phyloP scores from a whole-genome alignment of 2,888 invertebrate genomes.

The Perdita meconis region DNA sequence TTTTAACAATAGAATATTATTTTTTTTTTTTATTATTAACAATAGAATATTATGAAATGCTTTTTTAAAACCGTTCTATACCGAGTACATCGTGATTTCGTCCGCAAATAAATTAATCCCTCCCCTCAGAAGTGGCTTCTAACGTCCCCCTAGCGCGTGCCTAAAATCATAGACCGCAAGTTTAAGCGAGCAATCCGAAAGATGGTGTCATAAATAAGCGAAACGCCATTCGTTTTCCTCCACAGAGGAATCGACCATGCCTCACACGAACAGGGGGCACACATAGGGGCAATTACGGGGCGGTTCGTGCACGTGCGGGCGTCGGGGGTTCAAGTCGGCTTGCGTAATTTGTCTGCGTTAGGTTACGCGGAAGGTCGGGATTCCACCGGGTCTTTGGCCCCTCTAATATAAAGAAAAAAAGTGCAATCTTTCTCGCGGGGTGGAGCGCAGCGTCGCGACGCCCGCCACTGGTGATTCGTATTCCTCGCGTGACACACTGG shows the following conservation, averaged over 20 bases:
- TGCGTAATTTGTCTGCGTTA: slow-evolving; percentile 78
- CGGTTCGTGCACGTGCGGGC: slow-evolving; percentile 31
- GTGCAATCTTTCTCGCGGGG: slow-evolving; percentile 68
- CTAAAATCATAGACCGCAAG: slow-evolving; percentile 41
- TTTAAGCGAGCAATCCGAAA: slow-evolving; percentile 52
- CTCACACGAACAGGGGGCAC: slow-evolving; percentile 7
- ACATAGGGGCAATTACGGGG: slow-evolving; percentile 50
- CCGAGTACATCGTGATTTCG: not conserved
- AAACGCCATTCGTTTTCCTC: slow-evolving; percentile 40
- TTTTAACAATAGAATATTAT: too few species aligned
- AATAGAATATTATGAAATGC: too few species aligned
- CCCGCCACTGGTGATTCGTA: slow-evolving; percentile 70
- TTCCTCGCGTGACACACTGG: slow-evolving; percentile 71
- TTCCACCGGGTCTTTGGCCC: slow-evolving; percentile 47
- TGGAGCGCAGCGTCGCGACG: slow-evolving; percentile 31
- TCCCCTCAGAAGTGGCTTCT: not conserved
- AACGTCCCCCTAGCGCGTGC: slow-evolving; percentile 30
- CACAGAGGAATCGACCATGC: slow-evolving; percentile 30
- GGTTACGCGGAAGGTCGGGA: slow-evolving; percentile 71
- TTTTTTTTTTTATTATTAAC: too few species aligned
- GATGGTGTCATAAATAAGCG: slow-evolving; percentile 57
- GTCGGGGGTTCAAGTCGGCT: slow-evolving; percentile 12
- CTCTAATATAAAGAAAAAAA: slow-evolving; percentile 69
- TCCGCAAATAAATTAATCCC: not conserved
- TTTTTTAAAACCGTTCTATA: not conserved